Base-by-base conservation (phyloP, 2,888 invertebrate genomes). In the Boloria euphrosyne region DNA sequence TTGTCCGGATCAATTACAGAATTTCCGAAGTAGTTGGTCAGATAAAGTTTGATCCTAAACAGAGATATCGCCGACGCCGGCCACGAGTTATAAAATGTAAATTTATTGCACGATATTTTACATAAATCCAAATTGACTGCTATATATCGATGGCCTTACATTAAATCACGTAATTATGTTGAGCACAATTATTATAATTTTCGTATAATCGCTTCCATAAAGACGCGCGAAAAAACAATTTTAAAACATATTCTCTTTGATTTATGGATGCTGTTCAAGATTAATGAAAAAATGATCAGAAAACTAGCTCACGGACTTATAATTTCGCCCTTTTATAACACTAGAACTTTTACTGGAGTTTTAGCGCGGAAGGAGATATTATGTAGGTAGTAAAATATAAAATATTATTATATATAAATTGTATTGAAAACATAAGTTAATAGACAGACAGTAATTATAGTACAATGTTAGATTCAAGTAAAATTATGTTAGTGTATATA, bases 121-220 rank as follows among this genome's bases (percentile, higher is more conserved):
- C 89, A 90, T 89, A 89, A 89, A 90, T 85, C 88, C 89, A 89
- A 87, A 89, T 87, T 86, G 87, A 80, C 81, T 83, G 83, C 85
- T 83, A 85, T 84, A 85, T 85, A 85, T 86, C 82, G 85, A 81
- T 81, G 81, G 83, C 82, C 83, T 87, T 82, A 85, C 78, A 83
- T 88, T 90, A 87, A 86, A 86, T 88, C 88, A 87, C 86, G 85
- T 90, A 86, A 91, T 91, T 90, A 90, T 80, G 81, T 77, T 73
- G 80, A 74, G 79, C 84, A 88, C 89, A 90, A 91, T 92, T 91
- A 92, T 92, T 90, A 90, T 92, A 92, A 91, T 92, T 92, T 90
- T 86, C 84, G 83, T 89, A 89, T 89, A 89, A 90, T 89, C 87
- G 83, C 80, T 81, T 78, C 82, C 84, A 87, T 87, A 86, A 90